Evolutionary conservation across 2,888 invertebrate genomes (phyloP).

Genomic region (Marronus borbonicus): DNA sequence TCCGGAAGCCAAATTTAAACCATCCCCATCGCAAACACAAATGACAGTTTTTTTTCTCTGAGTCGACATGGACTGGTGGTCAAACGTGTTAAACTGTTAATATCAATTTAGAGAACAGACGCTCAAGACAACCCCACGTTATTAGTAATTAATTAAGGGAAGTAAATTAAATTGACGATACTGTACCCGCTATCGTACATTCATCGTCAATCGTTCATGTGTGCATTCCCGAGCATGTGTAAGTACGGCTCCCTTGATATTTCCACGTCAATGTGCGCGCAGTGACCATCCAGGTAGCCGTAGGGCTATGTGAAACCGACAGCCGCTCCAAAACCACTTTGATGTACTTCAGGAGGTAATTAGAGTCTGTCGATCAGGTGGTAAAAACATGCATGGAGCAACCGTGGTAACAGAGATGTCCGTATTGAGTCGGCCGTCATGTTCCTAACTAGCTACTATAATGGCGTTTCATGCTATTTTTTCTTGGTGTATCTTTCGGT

Average conservation of each 20-base stretch:
- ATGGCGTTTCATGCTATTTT: too few relatives aligned
- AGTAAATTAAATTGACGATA: constrained; percentile 50
- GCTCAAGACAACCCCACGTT: constrained; percentile 47
- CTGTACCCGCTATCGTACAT: constrained; percentile 1
- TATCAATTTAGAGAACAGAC: constrained; percentile 45
- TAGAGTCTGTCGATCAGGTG: constrained; percentile 60
- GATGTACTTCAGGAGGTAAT: constrained; percentile 63
- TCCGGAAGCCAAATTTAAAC: too few relatives aligned
- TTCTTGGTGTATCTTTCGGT: too few relatives aligned
- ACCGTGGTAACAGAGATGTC: not conserved
- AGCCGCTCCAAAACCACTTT: constrained; percentile 61
- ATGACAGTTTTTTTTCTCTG: too few relatives aligned
- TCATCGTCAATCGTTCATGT: not conserved
- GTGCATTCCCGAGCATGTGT: constrained; percentile 8
- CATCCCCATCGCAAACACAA: too few relatives aligned
- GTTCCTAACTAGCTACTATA: too few relatives aligned
- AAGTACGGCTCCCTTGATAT: constrained; percentile 53
- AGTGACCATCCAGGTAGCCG: constrained; percentile 58
- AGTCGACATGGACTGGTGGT: not conserved
- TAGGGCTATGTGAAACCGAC: constrained; percentile 58
- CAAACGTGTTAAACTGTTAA: constrained; percentile 35
- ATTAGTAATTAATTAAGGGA: constrained; percentile 51
- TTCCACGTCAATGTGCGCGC: constrained; percentile 55
- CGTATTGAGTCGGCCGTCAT: not conserved
- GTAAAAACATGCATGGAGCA: constrained; percentile 55